Evolutionary conservation across 2,113 vertebrate genomes (phyloP).

Genomic region (Girardinichthys multiradiatus): DNA sequence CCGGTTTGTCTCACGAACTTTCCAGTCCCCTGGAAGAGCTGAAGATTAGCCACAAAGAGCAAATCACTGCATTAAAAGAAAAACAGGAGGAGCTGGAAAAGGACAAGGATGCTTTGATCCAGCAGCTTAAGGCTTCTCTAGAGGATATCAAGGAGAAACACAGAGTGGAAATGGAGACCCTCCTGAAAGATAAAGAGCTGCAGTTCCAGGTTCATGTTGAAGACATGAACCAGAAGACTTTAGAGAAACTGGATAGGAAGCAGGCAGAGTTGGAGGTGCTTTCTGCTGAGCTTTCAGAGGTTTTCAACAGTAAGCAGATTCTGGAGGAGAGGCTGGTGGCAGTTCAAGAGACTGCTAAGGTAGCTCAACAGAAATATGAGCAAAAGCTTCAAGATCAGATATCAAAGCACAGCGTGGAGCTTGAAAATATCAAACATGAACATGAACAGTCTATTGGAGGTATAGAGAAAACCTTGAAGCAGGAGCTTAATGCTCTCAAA

Average conservation of each 20-base stretch:
- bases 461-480: conserved; percentile 84
- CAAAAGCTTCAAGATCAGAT: conserved; percentile 80
- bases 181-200: conserved; percentile 87
- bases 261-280: conserved; percentile 89
- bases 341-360: conserved; percentile 64
- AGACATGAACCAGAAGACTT: conserved; percentile 91
- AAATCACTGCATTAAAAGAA: conserved; percentile 81
- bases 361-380: conserved; percentile 77
- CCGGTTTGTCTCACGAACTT: conserved; percentile 75
- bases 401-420: conserved; percentile 76
- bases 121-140: conserved; percentile 78
- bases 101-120: conserved; percentile 74
- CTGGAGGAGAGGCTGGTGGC: conserved; percentile 82
- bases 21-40: conserved; percentile 80
- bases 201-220: conserved; percentile 87
- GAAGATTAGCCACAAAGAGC: conserved; percentile 81
- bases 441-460: conserved; percentile 80
- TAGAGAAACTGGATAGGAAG: conserved; percentile 91
- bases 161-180: conserved; percentile 75
- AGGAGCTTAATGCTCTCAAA: conserved; percentile 85
- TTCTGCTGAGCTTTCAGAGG: conserved; percentile 86
- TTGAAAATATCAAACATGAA: conserved; percentile 80
- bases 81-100: conserved; percentile 84
- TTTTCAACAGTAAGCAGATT: conserved; percentile 77
- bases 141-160: conserved; percentile 82